Evolutionary conservation across 2,113 vertebrate species (phyloP), one percentile per base, ranked within the genome.

Genomic region (Mustela nigripes): DNA sequence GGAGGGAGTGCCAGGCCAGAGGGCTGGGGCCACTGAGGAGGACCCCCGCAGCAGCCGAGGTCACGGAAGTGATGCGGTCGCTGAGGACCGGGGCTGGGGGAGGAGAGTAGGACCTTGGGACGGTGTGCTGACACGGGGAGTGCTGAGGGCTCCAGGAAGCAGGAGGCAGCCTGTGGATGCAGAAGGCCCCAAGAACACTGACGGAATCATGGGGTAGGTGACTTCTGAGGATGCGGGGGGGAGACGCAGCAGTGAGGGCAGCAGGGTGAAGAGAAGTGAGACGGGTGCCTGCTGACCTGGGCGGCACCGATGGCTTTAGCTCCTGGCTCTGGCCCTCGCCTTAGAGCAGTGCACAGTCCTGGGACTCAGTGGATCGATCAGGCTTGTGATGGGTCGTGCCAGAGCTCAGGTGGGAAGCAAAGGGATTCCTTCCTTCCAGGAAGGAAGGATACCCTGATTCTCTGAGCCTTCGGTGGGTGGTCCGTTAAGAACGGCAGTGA

Each of bases 41-140:
- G 71, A 63, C 19, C 8, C n/a, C n/a, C 12, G 21, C 18, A 14
- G 21, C 18, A 14, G 14, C 0, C 18, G n/a, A 78, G 39, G 31
- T 65, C 3, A 2, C 26, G 6, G 18, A 58, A 33, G 31, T 14
- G 53, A 33, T 28, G 58, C 42, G 5, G 19, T 45, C 48, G 12
- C 67, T 62, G 56, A 83, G 42, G 80, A 31, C 18, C 2, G 16
- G 0, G 3, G 63, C 12, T 7, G 28, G 28, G 14, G 63, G 28
- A 15, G 63, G 7, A 56, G 21, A 24, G 81, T 2, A 7, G 2
- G 7, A 63, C 21, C 80, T 31, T 11, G 67, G 12, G 16, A 3
- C 1, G 3, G 3, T 9, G 45, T 26, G 58, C 63, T 50, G 69
- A 39, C 16, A 1, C 0, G 0, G 14, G 2, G 5, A 33, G 36